phyloP scores from a whole-genome alignment of 2,113 vertebrate genomes.

The Pantherophis guttatus region DNA sequence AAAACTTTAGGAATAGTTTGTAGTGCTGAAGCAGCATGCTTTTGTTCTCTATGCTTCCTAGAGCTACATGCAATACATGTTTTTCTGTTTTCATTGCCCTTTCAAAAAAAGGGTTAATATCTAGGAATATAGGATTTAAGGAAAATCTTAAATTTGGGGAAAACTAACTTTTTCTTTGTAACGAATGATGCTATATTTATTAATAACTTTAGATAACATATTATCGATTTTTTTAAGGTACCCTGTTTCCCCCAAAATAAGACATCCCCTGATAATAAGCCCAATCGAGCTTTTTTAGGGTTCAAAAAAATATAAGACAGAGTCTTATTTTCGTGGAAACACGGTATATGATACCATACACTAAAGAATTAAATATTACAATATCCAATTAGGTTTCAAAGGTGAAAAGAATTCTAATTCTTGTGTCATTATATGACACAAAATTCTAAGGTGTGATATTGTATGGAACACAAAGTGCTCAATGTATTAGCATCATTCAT shows the following conservation, averaged over 20 bases:
- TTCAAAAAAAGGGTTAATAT: not conserved
- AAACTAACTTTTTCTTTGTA: not conserved
- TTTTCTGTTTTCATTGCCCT: not conserved
- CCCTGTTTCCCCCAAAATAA: too few species aligned
- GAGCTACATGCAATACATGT: not conserved
- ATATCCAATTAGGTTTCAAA: not conserved
- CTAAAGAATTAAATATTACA: not conserved
- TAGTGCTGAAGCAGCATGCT: not conserved
- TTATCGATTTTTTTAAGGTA: not conserved
- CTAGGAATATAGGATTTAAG: not conserved
- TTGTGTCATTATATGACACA: not conserved
- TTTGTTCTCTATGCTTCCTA: not conserved
- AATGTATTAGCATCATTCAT: not conserved
- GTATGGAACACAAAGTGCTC: not conserved
- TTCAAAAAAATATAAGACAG: too few species aligned
- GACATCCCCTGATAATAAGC: too few species aligned
- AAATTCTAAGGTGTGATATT: not conserved
- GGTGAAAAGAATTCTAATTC: not conserved
- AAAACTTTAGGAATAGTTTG: not conserved
- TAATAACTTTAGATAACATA: not conserved
- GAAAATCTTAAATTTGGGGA: not conserved
- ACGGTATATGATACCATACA: not conserved
- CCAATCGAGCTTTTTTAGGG: too few species aligned
- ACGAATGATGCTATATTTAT: not conserved
- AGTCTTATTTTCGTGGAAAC: too few species aligned